Evolutionary conservation across 2,888 invertebrate species (phyloP), one percentile per base, ranked within the genome.

Genomic region (Drosophila neotestacea): DNA sequence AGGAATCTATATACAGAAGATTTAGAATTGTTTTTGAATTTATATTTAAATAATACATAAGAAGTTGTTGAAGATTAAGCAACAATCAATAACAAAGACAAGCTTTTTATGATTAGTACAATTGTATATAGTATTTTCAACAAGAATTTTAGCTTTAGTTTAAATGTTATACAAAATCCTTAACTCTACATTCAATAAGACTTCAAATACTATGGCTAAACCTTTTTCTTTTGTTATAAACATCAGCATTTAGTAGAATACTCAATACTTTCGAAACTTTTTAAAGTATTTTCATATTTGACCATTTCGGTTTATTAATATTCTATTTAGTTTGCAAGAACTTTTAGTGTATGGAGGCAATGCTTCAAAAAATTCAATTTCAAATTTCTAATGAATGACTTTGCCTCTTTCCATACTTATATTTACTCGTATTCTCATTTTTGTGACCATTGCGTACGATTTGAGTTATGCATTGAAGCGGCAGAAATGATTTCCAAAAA

Each of bases 401-500:
- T 63, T 51, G 48, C 34, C 46, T 22, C 7, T 36, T 34, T 30
- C 42, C 28, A n/a, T 5, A 22, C 32, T 41, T 6, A 34, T 32
- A 32, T 16, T 5, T 32, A 38, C 30, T 41, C 34, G 13, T 9
- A 39, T 39, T 32, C 34, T 34, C n/a, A 1, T 2, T 41, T 39
- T 41, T 32, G 32, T 44, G 56, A 28, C 36, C 44, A 65, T 50
- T 58, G 64, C 51, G 27, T 48, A 27, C 63, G 52, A 54, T 73
- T 74, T 61, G 60, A 63, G 60, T 65, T 61, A 60, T 64, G 69
- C 72, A 69, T 56, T 72, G 39, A 62, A 70, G 64, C 67, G 69
- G 59, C 64, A 66, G 70, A 81, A 86, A 71, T 81, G 65, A 86
- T 68, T 84, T 74, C 47, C 13, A 51, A 48, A 27, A 42, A 39